Evolutionary conservation across 2,113 vertebrate genomes (phyloP), one percentile per base, ranked within the genome.

Genomic region (Brachypteracias leptosomus): DNA sequence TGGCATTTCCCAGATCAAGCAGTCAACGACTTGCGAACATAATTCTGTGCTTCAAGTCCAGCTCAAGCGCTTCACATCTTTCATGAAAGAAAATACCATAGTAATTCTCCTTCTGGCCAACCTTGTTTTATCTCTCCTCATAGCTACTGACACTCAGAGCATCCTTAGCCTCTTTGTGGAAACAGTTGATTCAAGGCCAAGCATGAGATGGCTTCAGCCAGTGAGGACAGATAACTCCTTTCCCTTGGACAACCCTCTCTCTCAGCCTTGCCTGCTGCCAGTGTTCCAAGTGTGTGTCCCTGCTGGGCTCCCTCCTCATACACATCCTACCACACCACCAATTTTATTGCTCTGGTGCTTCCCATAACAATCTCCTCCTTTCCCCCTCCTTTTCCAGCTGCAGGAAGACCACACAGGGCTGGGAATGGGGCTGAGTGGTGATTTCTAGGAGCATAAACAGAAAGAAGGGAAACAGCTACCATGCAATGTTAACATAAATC

Each of bases 401-500:
- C 84, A 80, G 38, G n/a, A 92, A 44, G 92, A 94, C 95, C 95
- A 96, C 95, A 84, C 92, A 93, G 70, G 65, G 52, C 61, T 92
- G 92, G 70, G 91, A 95, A 92, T 65, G 40, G 49, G 49, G 84
- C 91, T 85, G 73, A 95, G 87, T 38, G 7, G 46, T 58, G 89
- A 76, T 72, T 97, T 93, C 75, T 85, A 73, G 66, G 8, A 91
- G 73, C 36, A 92, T 92, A 94, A 93, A 95, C 33, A 93, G 54
- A 93, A 93, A 89, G 76, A 90, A 93, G 80, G 77, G 87, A 95
- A 95, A 92, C 77, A 81, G 87, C 73, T 85, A 87, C 70, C 81
- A 89, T 72, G 66, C 77, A 54, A 58, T 95, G 94, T 96, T 96
- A 93, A 95, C 84, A 70, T 87, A 96, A 96, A 89, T 14, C 84